Conservation (phyloP, 2,797 vertebrate species). For the Choloepus didactylus region DNA sequence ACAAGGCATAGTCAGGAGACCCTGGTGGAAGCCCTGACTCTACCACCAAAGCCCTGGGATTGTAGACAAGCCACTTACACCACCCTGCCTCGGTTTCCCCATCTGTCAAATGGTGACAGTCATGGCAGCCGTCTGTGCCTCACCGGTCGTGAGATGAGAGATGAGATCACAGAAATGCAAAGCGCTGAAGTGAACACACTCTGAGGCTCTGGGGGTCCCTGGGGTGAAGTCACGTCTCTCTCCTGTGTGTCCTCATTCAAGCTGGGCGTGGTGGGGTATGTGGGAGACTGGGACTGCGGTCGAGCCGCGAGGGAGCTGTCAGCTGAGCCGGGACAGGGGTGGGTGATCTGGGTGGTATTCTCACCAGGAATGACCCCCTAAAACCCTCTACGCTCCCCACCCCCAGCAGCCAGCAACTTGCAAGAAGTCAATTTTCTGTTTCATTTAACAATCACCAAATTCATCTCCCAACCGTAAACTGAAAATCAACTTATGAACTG, state of each 20-base stretch:
- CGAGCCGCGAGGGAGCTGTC: not conserved
- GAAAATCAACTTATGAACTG: constrained; percentile 72
- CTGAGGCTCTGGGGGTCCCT: not conserved
- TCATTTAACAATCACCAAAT: constrained; percentile 78
- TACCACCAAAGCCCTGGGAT: not conserved
- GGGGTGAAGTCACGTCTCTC: not conserved
- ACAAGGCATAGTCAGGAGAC: not conserved
- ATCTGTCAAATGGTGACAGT: not conserved
- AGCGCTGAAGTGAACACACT: not conserved
- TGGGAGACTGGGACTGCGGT: rapidly evolving
- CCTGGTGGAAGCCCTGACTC: too few species aligned
- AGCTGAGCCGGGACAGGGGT: not conserved
- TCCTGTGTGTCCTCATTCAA: not conserved
- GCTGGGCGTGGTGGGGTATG: not conserved
- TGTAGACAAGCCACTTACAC: rapidly evolving
- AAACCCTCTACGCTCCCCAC: not conserved
- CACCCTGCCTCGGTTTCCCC: not conserved
- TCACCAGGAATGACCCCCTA: not conserved
- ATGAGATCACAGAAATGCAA: not conserved
- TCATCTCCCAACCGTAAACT: constrained; percentile 80
- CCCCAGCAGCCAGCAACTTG: constrained; percentile 64
- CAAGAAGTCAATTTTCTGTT: constrained; percentile 56
- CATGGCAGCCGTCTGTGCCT: not conserved
- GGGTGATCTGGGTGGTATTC: rapidly evolving
- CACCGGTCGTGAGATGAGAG: not conserved